Evolutionary conservation across 2,797 vertebrate genomes (phyloP), one percentile per base, ranked within the genome.

Genomic region (Poecilia gillii): DNA sequence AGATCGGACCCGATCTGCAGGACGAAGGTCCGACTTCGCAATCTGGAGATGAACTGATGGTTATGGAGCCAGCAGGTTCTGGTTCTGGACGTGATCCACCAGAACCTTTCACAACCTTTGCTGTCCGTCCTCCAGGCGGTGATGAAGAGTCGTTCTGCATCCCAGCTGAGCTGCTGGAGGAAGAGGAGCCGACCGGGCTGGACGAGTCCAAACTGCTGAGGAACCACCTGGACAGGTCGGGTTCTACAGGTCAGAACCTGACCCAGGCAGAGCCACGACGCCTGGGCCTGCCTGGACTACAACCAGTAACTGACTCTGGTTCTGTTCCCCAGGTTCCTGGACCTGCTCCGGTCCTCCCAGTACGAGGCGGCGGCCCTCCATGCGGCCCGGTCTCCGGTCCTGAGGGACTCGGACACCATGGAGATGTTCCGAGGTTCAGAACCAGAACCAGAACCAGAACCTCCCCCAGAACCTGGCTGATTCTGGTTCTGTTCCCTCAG

Each of bases 281-380:
- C 14, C 45, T 46, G 13, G 45, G 45, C 45, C 46, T 47, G 46
- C 46, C 14, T 47, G 46, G 14, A 47, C 46, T 47, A 5, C 4
- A 18, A 13, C 14, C 1, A 47, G 45, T 47, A 47, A 16, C 46
- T 47, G 46, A 16, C 4, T 28, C 51, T 45, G 45, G 31, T 36
- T 25, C 6, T 39, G 6, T 9, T 39, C 51, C 41, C 51, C 90
- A 97, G 96, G 82, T 96, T 97, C 78, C 85, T 90, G 20, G 85
- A 96, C 74, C 92, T 97, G 76, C 92, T 97, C 72, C 86, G 93
- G 36, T 91, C 84, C 5, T 91, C 92, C 72, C 91, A 94, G 75
- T 96, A 95, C 31, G 93, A 96, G 77, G 94, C 93, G 6, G 96
- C 96, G 6, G 95, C 96, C 78, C 74, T 86, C 28, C 93, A 93